Evolutionary conservation across 2,888 invertebrate genomes (phyloP).

Genomic region (Tipula unca): DNA sequence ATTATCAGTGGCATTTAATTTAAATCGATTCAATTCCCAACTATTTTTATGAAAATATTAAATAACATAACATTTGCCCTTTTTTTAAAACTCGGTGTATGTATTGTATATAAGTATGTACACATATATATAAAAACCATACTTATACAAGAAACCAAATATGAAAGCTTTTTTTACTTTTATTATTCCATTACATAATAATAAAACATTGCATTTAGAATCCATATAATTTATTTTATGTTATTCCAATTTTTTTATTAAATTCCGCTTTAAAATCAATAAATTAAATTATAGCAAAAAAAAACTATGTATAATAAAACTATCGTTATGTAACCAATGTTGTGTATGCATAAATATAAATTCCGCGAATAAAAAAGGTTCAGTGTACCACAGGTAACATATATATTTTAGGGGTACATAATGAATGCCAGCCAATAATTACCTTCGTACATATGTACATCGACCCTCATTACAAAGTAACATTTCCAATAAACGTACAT

Average conservation of each 20-base stretch:
- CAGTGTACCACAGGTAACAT: background rate
- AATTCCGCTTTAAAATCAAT: background rate
- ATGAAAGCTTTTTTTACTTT: background rate
- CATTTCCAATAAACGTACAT: background rate
- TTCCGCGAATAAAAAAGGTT: background rate
- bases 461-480: too few species aligned
- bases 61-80: background rate
- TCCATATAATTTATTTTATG: background rate
- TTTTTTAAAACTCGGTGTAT: background rate
- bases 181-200: background rate
- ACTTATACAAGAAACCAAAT: background rate
- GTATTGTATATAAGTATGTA: too few species aligned
- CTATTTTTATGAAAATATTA: background rate
- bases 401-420: background rate
- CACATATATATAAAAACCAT: background rate
- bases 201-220: background rate
- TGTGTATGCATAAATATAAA: background rate
- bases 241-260: constrained; percentile 1
- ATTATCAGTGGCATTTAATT: background rate
- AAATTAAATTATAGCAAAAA: background rate
- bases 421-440: background rate
- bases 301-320: background rate
- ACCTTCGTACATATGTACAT: background rate
- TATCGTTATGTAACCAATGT: background rate
- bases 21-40: background rate